Evolutionary conservation across 2,797 vertebrate genomes (phyloP), one percentile per base, ranked within the genome.

Genomic region (Pipistrellus pipistrellus): DNA sequence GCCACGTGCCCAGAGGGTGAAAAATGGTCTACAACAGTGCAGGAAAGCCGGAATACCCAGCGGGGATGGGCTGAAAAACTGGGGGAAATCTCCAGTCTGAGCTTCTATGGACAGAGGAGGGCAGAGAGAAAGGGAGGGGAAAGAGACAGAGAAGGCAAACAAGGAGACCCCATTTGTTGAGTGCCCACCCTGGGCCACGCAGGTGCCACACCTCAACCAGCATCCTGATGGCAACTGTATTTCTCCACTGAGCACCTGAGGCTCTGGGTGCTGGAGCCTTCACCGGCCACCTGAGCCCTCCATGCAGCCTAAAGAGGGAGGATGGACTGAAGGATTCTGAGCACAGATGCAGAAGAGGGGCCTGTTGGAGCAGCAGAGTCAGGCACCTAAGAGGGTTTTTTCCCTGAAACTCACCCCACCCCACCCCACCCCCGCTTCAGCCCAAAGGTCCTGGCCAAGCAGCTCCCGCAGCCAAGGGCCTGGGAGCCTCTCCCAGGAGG

Each of bases 401-500:
- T 0, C 41, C 13, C 9, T 1, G 4, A 14, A 35, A 38, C n/a
- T 5, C 2, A 2, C n/a, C 27, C 44, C 10, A 15, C 30, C 25
- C 55, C 35, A 20, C 77, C n/a, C 20, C 10, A 10, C 32, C 25
- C 7, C 7, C n/a, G 2, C 15, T 14, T 27, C 6, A 46, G 1
- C 9, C n/a, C 3, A 30, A 11, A 64, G 48, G 77, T 6, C 2
- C n/a, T 1, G 1, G 51, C 27, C 1, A 18, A 6, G 44, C 23
- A 2, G 7, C 48, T 51, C 15, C 4, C 0, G 18, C 15, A 9
- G 21, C 15, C 4, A 4, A 59, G 55, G 46, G 68, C 59, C 55
- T 15, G 73, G 71, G 0, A 18, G 55, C 3, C 1, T 48, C 69
- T 71, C 90, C 97, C 97, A 95, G 96, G 59, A 97, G 97, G 64